Conservation (phyloP, 1,140 invertebrate species). For the Bombus haemorrhoidalis region DNA sequence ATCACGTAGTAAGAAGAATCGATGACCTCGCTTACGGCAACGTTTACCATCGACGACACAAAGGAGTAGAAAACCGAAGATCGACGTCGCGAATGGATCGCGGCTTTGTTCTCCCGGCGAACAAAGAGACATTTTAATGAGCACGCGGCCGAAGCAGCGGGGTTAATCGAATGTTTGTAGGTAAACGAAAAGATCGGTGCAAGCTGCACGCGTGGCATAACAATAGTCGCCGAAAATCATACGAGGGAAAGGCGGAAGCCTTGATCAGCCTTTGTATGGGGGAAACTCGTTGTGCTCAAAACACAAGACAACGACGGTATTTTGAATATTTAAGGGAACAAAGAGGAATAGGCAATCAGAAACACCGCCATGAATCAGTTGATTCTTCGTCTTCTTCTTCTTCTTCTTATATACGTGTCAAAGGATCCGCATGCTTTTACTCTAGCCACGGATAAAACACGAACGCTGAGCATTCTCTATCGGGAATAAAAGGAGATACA, state of each 20-base stretch:
- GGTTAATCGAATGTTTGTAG: conserved; percentile 67
- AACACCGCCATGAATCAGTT: conserved; percentile 45
- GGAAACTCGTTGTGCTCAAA: conserved; percentile 25
- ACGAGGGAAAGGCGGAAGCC: conserved; percentile 48
- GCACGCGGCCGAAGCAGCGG: conserved; percentile 32
- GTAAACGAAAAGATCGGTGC: conserved; percentile 41
- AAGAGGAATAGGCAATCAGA: conserved; percentile 38
- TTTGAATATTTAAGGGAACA: conserved; percentile 53
- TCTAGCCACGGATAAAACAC: conserved; percentile 25
- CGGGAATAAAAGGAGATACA: conserved; percentile 17
- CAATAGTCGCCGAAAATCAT: conserved; percentile 54
- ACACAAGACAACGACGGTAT: not conserved
- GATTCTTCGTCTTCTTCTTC: conserved; percentile 24
- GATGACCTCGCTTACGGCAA: not conserved
- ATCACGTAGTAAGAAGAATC: conserved; percentile 21
- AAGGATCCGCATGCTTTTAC: conserved; percentile 19
- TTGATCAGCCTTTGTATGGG: conserved; percentile 5
- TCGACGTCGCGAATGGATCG: conserved; percentile 18
- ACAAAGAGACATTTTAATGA: conserved; percentile 71
- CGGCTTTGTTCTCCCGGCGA: conserved; percentile 54
- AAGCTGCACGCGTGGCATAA: conserved; percentile 40
- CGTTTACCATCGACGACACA: conserved; percentile 37
- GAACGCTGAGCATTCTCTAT: not conserved
- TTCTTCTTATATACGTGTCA: conserved; percentile 5
- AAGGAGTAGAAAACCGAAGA: conserved; percentile 49